Percentiles rank a stretch among this genome's conserved stretches.
Evolutionary conservation across 2,888 invertebrate genomes (phyloP).

Genomic region (Cheilosia pagana): DNA sequence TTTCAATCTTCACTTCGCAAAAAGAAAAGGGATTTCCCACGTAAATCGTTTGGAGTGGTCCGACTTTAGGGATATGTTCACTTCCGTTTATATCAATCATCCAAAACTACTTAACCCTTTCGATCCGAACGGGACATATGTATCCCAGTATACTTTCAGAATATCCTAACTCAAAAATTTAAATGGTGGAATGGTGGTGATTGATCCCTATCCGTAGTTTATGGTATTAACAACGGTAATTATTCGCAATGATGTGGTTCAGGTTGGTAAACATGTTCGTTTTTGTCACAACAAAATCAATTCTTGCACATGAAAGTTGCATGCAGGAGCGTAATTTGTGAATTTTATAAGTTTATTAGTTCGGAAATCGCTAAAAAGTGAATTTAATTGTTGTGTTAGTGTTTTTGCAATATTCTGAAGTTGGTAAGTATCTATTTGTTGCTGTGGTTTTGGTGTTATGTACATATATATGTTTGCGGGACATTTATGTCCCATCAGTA

Average conservation of each 20-base stretch:
- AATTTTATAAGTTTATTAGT: background rate
- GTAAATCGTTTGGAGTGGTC: too few relatives aligned
- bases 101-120: too few relatives aligned
- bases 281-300: conserved; percentile 6
- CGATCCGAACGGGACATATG: too few relatives aligned
- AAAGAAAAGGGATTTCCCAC: too few relatives aligned
- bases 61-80: too few relatives aligned
- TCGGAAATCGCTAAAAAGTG: conserved; percentile 8
- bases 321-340: conserved; percentile 2
- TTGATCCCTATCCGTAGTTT: conserved; percentile 13
- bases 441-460: conserved; percentile 4
- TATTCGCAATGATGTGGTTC: background rate
- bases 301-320: background rate
- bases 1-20: too few relatives aligned
- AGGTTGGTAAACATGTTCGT: background rate
- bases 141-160: too few relatives aligned
- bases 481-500: conserved; percentile 20
- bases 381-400: conserved; percentile 9
- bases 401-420: background rate
- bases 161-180: too few relatives aligned
- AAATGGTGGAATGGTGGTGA: background rate
- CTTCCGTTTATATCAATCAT: too few relatives aligned
- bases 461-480: conserved; percentile 11
- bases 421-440: background rate
- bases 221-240: background rate